A percentile compares a stretch with the other conserved stretches of the same genome.
phyloP scores from a whole-genome alignment of 1,140 invertebrate species.

The Drosophila varians region DNA sequence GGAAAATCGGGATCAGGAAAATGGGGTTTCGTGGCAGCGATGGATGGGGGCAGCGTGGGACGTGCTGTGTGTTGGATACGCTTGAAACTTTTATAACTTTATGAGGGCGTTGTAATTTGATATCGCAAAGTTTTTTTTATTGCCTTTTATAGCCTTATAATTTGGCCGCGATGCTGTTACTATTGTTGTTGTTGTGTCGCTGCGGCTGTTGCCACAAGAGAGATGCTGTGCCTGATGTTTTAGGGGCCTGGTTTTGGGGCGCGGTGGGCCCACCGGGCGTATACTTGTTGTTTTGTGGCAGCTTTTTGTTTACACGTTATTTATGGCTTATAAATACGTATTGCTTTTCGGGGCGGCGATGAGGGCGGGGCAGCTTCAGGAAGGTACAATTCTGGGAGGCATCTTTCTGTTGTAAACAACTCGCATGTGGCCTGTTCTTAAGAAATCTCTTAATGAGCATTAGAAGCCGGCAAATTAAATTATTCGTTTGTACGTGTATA shows the following conservation, averaged over 20 bases:
- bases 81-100: constrained; percentile 81
- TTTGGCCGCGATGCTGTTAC: constrained; percentile 76
- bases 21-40: not conserved
- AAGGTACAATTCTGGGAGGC: constrained; percentile 1
- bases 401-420: constrained; percentile 68
- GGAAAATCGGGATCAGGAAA: not conserved
- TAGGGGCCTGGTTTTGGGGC: not conserved
- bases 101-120: constrained; percentile 80
- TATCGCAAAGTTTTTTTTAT: constrained; percentile 80
- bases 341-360: constrained; percentile 27
- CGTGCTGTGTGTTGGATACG: constrained; percentile 72
- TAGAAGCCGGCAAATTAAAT: constrained; percentile 62
- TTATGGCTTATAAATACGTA: constrained; percentile 78
- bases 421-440: constrained; percentile 60
- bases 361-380: too few relatives aligned
- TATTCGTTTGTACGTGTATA: constrained; percentile 9
- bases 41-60: constrained; percentile 14
- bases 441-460: constrained; percentile 75
- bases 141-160: constrained; percentile 81
- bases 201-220: constrained; percentile 38
- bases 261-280: constrained; percentile 52
- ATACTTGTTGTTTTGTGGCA: constrained; percentile 59
- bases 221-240: constrained; percentile 22
- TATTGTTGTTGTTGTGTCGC: constrained; percentile 29
- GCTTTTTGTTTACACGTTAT: constrained; percentile 79